Conservation (phyloP, 2,113 vertebrate genomes). For the Archilochus colubris region DNA sequence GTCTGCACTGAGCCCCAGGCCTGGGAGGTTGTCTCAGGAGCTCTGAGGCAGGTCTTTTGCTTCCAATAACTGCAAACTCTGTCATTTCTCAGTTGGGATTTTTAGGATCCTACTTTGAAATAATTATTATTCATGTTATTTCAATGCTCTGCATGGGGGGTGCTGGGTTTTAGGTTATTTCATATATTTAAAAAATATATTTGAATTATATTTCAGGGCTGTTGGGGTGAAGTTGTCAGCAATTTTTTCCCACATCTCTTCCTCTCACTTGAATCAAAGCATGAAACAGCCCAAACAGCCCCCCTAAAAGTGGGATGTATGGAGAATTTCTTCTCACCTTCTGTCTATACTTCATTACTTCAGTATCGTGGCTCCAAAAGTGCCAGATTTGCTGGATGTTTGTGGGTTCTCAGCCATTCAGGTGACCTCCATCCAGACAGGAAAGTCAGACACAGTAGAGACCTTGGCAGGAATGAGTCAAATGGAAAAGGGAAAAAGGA, state of each 20-base stretch:
- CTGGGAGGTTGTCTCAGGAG: accelerated
- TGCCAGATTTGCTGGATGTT: neutral
- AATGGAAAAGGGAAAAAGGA: conserved; percentile 28
- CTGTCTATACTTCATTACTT: neutral
- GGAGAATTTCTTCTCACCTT: neutral
- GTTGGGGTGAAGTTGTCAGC: neutral
- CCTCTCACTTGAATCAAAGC: neutral
- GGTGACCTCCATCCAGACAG: neutral
- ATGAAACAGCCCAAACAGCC: neutral
- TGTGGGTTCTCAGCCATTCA: neutral
- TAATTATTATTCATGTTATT: neutral
- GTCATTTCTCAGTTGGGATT: neutral
- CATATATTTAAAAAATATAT: neutral
- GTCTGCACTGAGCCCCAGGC: neutral
- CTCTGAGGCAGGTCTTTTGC: neutral
- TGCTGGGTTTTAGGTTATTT: neutral
- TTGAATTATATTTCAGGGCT: neutral
- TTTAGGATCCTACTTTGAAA: neutral
- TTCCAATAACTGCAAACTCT: neutral
- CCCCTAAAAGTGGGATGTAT: neutral
- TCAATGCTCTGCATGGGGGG: neutral
- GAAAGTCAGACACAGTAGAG: neutral
- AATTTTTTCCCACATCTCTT: neutral
- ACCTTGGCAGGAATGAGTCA: neutral
- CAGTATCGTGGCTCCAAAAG: neutral